Evolutionary conservation across 2,113 vertebrate species (phyloP).

Genomic region (Herpetotheres cachinnans): DNA sequence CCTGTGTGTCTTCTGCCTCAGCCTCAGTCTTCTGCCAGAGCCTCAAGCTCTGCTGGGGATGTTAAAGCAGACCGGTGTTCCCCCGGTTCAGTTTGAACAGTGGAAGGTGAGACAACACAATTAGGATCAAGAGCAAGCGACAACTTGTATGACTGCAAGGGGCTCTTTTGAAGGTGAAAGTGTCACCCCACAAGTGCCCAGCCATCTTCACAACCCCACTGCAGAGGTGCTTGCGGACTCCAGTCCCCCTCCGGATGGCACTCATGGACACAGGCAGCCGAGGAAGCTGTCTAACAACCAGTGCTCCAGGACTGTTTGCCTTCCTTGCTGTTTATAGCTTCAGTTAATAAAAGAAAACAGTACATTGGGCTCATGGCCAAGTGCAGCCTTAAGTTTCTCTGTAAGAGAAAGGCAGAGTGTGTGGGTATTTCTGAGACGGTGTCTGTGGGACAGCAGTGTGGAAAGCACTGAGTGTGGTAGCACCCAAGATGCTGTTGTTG

Average conservation of each 20-base stretch:
- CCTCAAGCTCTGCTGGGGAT: neutral
- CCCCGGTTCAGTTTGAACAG: neutral
- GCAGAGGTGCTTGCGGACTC: neutral
- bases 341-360: neutral
- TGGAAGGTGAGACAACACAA: neutral
- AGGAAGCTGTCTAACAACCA: accelerated
- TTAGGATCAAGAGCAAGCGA: neutral
- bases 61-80: neutral
- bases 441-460: neutral
- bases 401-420: neutral
- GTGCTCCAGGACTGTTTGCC: neutral
- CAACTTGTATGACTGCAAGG: neutral
- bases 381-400: neutral
- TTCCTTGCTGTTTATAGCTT: neutral
- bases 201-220: neutral
- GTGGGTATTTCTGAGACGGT: neutral
- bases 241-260: neutral
- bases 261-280: neutral
- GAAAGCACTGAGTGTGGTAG: neutral
- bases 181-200: neutral
- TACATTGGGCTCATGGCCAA: neutral
- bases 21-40: too few species aligned
- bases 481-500: neutral
- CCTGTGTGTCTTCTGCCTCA: neutral
- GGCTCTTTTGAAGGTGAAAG: neutral